phyloP scores from a whole-genome alignment of 1,140 invertebrate genomes.

The Temnothorax nylanderi region DNA sequence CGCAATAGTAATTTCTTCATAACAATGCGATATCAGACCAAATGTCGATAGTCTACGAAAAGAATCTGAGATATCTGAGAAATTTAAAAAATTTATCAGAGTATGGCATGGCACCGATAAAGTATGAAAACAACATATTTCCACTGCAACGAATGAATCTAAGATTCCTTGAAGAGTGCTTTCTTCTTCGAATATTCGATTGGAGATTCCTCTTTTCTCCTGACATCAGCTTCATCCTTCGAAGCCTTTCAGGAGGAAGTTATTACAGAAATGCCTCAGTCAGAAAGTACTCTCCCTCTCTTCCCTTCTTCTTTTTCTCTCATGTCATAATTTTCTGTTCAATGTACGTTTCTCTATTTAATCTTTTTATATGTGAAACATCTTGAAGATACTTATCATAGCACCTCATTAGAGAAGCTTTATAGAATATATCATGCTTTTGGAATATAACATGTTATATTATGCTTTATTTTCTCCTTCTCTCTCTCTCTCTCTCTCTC shows the following conservation, averaged over 20 bases:
- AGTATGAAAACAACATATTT: conserved; percentile 51
- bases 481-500: no score
- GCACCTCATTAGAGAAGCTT: background rate
- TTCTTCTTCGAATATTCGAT: conserved; percentile 37
- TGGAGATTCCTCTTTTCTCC: conserved; percentile 47
- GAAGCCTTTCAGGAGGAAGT: conserved; percentile 31
- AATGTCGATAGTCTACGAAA: background rate
- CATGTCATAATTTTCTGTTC: conserved; percentile 21
- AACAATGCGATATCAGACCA: background rate
- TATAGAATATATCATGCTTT: background rate
- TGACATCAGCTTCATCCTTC: conserved; percentile 20
- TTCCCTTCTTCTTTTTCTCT: conserved; percentile 4
- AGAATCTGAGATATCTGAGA: background rate
- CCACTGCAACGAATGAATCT: background rate
- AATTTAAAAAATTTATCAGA: conserved; percentile 13
- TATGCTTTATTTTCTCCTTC: background rate
- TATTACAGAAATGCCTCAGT: conserved; percentile 45
- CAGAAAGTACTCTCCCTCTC: conserved; percentile 5
- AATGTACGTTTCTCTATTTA: conserved; percentile 3
- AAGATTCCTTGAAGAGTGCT: background rate
- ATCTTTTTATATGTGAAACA: conserved; percentile 6
- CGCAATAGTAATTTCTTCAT: background rate
- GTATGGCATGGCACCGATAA: background rate
- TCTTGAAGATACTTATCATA: background rate
- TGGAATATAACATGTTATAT: background rate